Evolutionary conservation across 23 tunicate genomes (phyloP).

Genomic region (Diplosoma virens): DNA sequence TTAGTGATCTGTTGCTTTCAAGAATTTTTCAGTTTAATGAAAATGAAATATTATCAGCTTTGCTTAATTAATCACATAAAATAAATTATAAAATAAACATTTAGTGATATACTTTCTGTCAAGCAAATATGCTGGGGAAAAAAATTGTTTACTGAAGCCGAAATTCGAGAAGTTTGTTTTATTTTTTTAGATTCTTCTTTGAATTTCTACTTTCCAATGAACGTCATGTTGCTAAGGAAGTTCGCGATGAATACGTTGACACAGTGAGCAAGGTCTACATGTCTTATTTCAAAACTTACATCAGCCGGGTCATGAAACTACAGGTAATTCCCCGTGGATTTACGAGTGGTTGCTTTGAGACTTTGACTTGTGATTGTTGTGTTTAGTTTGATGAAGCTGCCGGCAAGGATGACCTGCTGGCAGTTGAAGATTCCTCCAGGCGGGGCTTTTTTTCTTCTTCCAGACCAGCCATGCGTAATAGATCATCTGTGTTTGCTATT

Average conservation of each 20-base stretch:
- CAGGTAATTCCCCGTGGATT: constrained; percentile 54
- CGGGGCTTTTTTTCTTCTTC: constrained; percentile 85
- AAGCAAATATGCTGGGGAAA: too few species aligned
- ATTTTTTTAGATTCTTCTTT: constrained; percentile 59
- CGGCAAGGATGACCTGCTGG: constrained; percentile 79
- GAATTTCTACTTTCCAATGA: constrained; percentile 89
- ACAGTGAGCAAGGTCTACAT: constrained; percentile 90
- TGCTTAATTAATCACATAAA: too few species aligned
- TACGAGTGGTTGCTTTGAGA: too few species aligned
- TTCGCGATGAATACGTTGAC: constrained; percentile 85
- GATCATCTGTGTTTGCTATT: constrained; percentile 72
- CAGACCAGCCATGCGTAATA: constrained; percentile 60
- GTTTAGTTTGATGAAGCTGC: constrained; percentile 82
- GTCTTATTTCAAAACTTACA: constrained; percentile 83
- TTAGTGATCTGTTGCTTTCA: too few species aligned
- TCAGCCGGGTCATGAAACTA: constrained; percentile 67
- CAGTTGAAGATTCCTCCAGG: constrained; percentile 67
- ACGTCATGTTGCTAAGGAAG: constrained; percentile 85
- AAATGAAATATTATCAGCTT: too few species aligned
- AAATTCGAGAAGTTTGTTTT: background rate
- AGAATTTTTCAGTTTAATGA: too few species aligned
- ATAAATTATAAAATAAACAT: too few species aligned
- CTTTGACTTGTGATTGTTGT: too few species aligned
- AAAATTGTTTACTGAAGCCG: too few species aligned
- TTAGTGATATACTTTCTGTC: too few species aligned